phyloP scores from a whole-genome alignment of 1,140 invertebrate species.

The Hestina assimilis region DNA sequence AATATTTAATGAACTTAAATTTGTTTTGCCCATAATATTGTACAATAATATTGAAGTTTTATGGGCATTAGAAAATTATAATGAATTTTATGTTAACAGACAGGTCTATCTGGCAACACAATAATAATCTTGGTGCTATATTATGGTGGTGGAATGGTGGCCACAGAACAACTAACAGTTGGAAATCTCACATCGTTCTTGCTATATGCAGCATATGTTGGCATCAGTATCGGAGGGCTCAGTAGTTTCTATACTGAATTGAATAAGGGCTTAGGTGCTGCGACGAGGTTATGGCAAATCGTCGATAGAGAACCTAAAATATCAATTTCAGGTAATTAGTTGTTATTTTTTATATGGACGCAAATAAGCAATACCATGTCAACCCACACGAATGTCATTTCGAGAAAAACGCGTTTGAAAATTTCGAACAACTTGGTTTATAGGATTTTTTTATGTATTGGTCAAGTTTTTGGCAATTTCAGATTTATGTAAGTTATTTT shows the following conservation, averaged over 20 bases:
- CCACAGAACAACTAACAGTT: constrained; percentile 88
- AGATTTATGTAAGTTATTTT: no score
- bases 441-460: no score
- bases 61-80: neutral
- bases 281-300: constrained; percentile 92
- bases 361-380: no score
- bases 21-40: no score
- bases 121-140: constrained; percentile 96
- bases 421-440: no score
- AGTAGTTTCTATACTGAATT: constrained; percentile 95
- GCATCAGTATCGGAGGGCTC: constrained; percentile 91
- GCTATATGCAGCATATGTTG: constrained; percentile 95
- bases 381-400: no score
- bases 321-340: constrained; percentile 80
- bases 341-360: constrained; percentile 23
- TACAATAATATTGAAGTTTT: no score
- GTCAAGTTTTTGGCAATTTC: no score
- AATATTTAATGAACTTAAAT: no score
- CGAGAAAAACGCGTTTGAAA: no score
- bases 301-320: constrained; percentile 90
- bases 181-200: constrained; percentile 95
- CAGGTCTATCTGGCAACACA: constrained; percentile 94
- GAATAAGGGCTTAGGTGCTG: constrained; percentile 95
- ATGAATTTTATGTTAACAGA: constrained; percentile 78
- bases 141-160: constrained; percentile 94